Base-by-base conservation (phyloP, 2,113 vertebrate species). In the Leucoraja erinaceus region DNA sequence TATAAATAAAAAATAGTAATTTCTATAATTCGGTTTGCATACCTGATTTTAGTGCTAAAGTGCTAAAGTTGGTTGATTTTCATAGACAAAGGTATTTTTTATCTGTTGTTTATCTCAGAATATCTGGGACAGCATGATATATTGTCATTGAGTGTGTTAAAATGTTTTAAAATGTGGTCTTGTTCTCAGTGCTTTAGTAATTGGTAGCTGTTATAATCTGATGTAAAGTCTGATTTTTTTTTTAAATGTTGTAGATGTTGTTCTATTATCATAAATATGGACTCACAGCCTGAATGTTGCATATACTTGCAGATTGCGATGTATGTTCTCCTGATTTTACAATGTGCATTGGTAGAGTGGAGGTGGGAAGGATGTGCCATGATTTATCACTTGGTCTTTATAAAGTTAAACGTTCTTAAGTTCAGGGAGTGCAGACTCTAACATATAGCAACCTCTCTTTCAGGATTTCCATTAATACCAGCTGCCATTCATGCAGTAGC, bases 381-480 rank as follows among this genome's bases (percentile, higher is more conserved):
- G 33, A 31, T 18, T 47, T 20, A 1, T 20, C 33, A 20, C 38
- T 88, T 88, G 14, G 31, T 63, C 83, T 81, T 93, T 93, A 70
- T 66, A 38, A 83, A 22, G 11, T 61, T 56, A 93, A 54, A 63
- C 31, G 38, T 74, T 54, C 47, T 86, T n/a, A 68, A 88, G 54
- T 84, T 63, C 68, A 75, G 38, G 5, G 33, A 47, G 38, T 61
- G 33, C 78, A 90, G 22, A 38, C 59, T 56, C 75, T 79, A 54
- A 88, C 10, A 14, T 93, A 16, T n/a, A 75, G 22, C 28, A 61
- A 68, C 61, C 81, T 93, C 66, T 90, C 54, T 77, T 78, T 92
- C 93, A 99, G 99, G 98, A 20, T 98, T 99, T 95, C 99, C 99
- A 6, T 94, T 99, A 83, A 94, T 99, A 94, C 99, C 99, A 90